Conservation (phyloP, 2,113 vertebrate species). For the Lophochroa leadbeateri region DNA sequence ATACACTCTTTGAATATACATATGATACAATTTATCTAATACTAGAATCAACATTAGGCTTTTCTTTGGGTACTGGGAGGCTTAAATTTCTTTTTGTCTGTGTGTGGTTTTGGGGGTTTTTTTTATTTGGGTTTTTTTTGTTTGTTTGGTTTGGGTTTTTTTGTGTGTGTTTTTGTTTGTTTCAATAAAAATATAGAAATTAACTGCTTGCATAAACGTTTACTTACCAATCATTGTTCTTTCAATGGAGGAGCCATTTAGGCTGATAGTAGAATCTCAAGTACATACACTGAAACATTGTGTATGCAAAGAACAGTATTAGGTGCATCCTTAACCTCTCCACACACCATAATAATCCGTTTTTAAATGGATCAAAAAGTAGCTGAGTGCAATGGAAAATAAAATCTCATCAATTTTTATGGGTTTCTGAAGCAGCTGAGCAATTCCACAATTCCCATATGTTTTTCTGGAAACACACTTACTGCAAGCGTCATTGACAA, state of each 20-base stretch:
- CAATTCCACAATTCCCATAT: not conserved
- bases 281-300: not conserved
- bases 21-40: not conserved
- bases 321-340: not conserved
- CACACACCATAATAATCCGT: not conserved
- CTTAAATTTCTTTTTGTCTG: not conserved
- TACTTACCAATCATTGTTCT: not conserved
- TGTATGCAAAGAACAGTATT: not conserved
- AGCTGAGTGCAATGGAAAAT: not conserved
- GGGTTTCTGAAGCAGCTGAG: not conserved
- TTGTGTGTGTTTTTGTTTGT: not conserved
- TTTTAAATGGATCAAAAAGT: not conserved
- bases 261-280: not conserved
- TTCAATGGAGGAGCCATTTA: not conserved
- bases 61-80: not conserved
- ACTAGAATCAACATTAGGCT: not conserved
- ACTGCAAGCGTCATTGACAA: not conserved
- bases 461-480: conserved; percentile 20
- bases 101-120: not conserved
- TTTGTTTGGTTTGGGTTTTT: not conserved
- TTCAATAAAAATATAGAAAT: not conserved
- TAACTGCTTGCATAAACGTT: not conserved
- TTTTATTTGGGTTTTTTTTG: not conserved
- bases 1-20: not conserved
- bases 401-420: not conserved